phyloP scores from a whole-genome alignment of 2,113 vertebrate species.

The Spheniscus mendiculus region DNA sequence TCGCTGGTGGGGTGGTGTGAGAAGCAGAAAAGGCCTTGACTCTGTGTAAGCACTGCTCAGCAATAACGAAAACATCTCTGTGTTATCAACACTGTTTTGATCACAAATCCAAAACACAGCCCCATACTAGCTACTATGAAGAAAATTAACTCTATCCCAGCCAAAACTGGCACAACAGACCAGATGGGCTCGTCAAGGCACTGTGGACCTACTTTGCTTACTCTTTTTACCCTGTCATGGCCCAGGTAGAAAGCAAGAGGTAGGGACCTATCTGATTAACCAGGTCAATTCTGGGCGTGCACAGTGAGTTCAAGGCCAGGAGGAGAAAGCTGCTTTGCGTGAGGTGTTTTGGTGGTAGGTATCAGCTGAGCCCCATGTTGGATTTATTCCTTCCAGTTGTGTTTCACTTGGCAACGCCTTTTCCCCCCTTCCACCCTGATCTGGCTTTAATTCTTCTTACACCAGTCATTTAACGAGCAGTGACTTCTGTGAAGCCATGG shows the following conservation, averaged over 20 bases:
- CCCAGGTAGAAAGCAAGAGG: not conserved
- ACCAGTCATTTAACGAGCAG: not conserved
- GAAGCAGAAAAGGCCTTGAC: no score
- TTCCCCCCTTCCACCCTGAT: fast-evolving
- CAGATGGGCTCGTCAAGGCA: not conserved
- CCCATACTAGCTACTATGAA: no score
- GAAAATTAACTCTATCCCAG: no score
- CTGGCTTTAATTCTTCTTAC: not conserved
- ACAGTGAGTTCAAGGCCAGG: not conserved
- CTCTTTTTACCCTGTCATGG: not conserved
- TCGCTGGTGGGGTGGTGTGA: no score
- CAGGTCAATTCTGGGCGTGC: not conserved
- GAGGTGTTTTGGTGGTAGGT: not conserved
- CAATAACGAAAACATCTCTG: no score
- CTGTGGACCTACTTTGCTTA: not conserved
- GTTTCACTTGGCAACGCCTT: not conserved
- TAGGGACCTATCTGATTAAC: not conserved
- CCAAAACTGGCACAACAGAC: not conserved
- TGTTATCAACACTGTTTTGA: no score
- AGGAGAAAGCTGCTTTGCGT: not conserved
- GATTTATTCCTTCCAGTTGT: not conserved
- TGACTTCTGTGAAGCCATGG: not conserved
- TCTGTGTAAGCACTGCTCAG: no score
- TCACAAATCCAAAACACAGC: no score
- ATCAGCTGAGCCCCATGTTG: not conserved